These are phyloP conservation scores for Trissolcus japonicus DNA, from an alignment of 2,888 invertebrate genomes.

Conservation along the genomic window DNA sequence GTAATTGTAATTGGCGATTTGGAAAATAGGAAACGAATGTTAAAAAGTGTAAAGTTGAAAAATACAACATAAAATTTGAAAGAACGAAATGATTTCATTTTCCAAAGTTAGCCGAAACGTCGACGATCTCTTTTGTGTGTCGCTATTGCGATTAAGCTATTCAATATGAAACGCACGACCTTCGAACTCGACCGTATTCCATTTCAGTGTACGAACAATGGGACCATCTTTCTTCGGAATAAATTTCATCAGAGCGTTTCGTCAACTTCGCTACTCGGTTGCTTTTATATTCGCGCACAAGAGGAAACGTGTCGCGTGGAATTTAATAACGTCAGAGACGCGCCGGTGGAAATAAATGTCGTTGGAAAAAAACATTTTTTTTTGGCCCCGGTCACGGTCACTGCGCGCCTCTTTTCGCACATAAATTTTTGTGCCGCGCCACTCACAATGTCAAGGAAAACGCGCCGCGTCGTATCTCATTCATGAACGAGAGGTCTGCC, in stretches of 20 bases:
- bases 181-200: conserved; percentile 42
- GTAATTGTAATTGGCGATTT: no score
- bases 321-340: conserved; percentile 21
- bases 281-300: conserved; percentile 3
- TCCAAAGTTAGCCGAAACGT: conserved; percentile 9
- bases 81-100: conserved; percentile 4
- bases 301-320: conserved; percentile 27
- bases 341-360: neutral
- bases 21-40: no score
- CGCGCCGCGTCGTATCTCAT: conserved; percentile 53
- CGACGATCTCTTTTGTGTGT: conserved; percentile 24
- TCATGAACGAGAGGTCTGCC: conserved; percentile 39
- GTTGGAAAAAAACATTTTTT: conserved; percentile 1
- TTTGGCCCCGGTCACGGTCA: conserved; percentile 41
- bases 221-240: conserved; percentile 35
- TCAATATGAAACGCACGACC: conserved; percentile 40
- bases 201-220: conserved; percentile 40
- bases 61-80: neutral
- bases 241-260: conserved; percentile 26
- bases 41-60: neutral
- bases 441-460: conserved; percentile 56
- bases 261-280: conserved; percentile 19
- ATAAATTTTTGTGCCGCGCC: conserved; percentile 37
- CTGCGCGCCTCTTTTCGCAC: conserved; percentile 15
- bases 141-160: conserved; percentile 44